phyloP scores from a whole-genome alignment of 1,140 invertebrate genomes.

The Idris sp. region DNA sequence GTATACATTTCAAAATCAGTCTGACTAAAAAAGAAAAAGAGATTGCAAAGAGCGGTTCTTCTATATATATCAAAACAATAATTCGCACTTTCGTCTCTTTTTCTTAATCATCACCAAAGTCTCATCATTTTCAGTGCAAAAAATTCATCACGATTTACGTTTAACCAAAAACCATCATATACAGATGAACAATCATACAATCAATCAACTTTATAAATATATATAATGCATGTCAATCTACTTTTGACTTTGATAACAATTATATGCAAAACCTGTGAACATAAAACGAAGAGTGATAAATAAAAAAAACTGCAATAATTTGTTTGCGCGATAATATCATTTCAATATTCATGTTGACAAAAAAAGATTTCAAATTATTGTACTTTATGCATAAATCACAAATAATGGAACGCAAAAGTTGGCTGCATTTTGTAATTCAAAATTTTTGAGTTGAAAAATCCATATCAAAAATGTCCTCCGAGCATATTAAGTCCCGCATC shows the following conservation, averaged over 20 bases:
- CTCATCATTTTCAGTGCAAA: too few species aligned
- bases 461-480: slow-evolving; percentile 23
- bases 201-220: slow-evolving; percentile 66
- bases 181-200: slow-evolving; percentile 67
- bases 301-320: slow-evolving; percentile 1
- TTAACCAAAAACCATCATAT: slow-evolving; percentile 50
- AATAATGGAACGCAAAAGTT: too few species aligned
- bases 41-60: too few species aligned
- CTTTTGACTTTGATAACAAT: slow-evolving; percentile 58
- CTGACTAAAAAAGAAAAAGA: too few species aligned
- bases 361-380: not conserved
- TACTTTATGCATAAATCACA: slow-evolving; percentile 14
- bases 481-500: too few species aligned
- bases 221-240: slow-evolving; percentile 67
- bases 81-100: too few species aligned
- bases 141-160: too few species aligned
- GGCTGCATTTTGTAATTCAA: slow-evolving; percentile 17
- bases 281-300: slow-evolving; percentile 21
- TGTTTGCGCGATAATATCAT: too few species aligned
- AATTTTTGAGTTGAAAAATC: slow-evolving; percentile 7
- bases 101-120: too few species aligned
- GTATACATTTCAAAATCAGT: too few species aligned
- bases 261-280: slow-evolving; percentile 41
- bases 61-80: too few species aligned
- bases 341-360: too few species aligned